Percentiles rank a stretch among this genome's conserved stretches.
These are phyloP conservation scores for Chrysochloris asiatica DNA, from an alignment of 2,113 vertebrate genomes.

Conservation along the genomic window DNA sequence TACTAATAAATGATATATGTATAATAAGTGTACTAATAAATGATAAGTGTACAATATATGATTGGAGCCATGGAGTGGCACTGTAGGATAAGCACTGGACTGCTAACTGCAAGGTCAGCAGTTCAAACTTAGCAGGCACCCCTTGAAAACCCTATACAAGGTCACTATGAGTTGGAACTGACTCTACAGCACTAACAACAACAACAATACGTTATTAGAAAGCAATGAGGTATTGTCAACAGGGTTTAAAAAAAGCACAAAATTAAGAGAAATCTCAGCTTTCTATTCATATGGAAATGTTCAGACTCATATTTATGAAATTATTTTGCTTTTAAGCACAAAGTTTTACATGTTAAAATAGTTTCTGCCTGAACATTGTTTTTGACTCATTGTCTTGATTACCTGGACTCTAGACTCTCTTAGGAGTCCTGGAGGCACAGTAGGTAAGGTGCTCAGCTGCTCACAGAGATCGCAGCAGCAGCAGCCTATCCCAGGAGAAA, in stretches of 20 bases:
- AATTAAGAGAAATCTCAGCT: slow-evolving; percentile 1
- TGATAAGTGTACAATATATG: too few relatives aligned
- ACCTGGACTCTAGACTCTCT: not conserved
- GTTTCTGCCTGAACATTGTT: not conserved
- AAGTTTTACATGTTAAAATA: slow-evolving; percentile 34
- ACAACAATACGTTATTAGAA: not conserved
- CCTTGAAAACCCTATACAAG: too few relatives aligned
- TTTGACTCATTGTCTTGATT: not conserved
- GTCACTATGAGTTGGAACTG: too few relatives aligned
- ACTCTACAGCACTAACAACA: too few relatives aligned
- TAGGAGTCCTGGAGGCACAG: not conserved
- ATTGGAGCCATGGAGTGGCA: too few relatives aligned
- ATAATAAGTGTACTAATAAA: not conserved
- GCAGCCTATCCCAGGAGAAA: too few relatives aligned
- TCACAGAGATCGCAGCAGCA: not conserved
- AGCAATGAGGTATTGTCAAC: not conserved
- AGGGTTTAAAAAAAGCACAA: not conserved
- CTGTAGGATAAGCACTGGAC: too few relatives aligned
- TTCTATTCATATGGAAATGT: slow-evolving; percentile 15
- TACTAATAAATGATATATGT: not conserved
- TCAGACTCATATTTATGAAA: not conserved
- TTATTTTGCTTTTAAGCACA: slow-evolving; percentile 31
- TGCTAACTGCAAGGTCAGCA: too few relatives aligned
- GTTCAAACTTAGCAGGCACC: too few relatives aligned
- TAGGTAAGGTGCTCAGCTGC: not conserved